These are phyloP conservation scores for Lithobates pipiens DNA, from an alignment of 2,797 vertebrate genomes.

Conservation along the genomic window DNA sequence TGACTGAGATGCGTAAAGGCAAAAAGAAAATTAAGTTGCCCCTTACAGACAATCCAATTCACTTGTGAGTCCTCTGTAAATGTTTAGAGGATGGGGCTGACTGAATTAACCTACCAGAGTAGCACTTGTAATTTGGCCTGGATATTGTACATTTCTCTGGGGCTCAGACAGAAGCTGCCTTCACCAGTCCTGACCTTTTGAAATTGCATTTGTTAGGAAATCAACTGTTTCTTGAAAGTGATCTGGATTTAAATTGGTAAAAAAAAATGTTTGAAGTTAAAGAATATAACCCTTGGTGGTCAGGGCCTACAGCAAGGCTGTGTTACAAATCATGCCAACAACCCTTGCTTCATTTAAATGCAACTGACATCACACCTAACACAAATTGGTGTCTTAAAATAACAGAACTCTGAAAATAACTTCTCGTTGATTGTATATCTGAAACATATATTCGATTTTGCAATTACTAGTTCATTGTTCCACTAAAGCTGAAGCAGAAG, in stretches of 20 bases:
- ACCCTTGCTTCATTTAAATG: neutral
- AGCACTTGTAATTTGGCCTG: conserved; percentile 56
- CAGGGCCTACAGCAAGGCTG: neutral
- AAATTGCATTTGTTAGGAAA: conserved; percentile 63
- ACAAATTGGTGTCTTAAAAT: neutral
- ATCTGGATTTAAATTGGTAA: conserved; percentile 61
- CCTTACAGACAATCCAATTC: conserved; percentile 61
- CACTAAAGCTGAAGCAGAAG: too few species aligned
- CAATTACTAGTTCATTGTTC: neutral
- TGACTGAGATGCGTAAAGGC: conserved; percentile 39
- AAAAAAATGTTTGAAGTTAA: conserved; percentile 33
- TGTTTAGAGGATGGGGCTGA: conserved; percentile 58
- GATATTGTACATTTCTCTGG: conserved; percentile 58
- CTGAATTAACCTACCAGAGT: conserved; percentile 53
- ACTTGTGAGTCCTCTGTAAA: conserved; percentile 57
- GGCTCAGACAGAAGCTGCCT: conserved; percentile 48
- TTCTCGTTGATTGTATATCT: neutral
- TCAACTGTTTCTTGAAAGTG: conserved; percentile 58
- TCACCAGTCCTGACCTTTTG: conserved; percentile 54
- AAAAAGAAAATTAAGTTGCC: conserved; percentile 59
- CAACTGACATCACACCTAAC: neutral
- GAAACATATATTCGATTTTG: neutral
- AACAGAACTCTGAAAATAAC: too few species aligned
- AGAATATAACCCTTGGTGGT: conserved; percentile 33
- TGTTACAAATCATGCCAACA: neutral